phyloP scores from a whole-genome alignment of 1,140 invertebrate genomes.

The Phortica variegata region DNA sequence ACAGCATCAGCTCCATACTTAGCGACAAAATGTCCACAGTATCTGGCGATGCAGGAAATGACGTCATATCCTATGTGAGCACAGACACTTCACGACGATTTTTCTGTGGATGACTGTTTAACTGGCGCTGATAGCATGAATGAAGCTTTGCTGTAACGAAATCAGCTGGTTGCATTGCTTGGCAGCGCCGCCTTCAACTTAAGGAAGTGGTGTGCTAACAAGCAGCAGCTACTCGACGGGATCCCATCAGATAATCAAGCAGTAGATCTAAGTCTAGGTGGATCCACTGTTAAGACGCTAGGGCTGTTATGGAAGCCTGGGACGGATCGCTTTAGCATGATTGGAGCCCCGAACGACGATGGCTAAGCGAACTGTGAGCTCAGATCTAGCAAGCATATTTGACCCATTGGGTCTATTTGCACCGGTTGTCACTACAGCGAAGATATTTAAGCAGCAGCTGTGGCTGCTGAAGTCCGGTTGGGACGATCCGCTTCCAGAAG shows the following conservation, averaged over 20 bases:
- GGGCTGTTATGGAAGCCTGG: background rate
- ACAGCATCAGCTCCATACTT: constrained; percentile 40
- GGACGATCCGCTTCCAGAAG: too few species aligned
- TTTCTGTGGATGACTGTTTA: constrained; percentile 1
- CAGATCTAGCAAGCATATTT: too few species aligned
- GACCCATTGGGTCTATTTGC: too few species aligned
- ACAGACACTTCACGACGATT: background rate
- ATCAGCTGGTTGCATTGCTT: background rate
- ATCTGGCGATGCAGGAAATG: constrained; percentile 30
- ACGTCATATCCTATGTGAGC: constrained; percentile 22
- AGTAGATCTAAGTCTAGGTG: background rate
- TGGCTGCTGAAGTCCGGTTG: too few species aligned
- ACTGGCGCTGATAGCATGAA: background rate
- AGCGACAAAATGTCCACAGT: constrained; percentile 38
- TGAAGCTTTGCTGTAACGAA: background rate
- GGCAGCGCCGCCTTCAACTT: background rate
- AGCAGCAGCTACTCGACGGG: background rate
- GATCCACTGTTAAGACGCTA: background rate
- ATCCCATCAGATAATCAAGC: background rate
- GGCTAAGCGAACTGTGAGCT: too few species aligned
- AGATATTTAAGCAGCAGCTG: too few species aligned
- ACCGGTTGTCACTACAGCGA: too few species aligned
- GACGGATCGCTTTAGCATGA: too few species aligned
- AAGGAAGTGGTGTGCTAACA: constrained; percentile 6
- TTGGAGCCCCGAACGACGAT: too few species aligned